A percentile compares a stretch with the other conserved stretches of the same genome.
Conservation (phyloP, 2,888 invertebrate species). For the Tortrix viridana region DNA sequence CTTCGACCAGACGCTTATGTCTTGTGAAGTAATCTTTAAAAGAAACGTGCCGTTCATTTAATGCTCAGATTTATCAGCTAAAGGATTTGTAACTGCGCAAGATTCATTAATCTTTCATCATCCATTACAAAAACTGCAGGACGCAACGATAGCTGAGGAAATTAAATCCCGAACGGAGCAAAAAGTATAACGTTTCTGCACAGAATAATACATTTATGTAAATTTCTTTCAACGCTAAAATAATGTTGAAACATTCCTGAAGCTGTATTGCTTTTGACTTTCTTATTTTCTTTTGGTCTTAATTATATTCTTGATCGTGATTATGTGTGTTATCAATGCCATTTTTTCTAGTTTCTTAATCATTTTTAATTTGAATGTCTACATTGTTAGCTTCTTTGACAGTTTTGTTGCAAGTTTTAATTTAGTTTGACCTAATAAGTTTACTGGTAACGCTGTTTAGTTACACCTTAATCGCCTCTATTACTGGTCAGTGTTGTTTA, state of each 20-base stretch:
- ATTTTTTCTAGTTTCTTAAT: too few species aligned
- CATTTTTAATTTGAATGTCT: too few species aligned
- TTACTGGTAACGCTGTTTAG: constrained; percentile 13
- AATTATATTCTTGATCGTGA: background rate
- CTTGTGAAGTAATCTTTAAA: too few species aligned
- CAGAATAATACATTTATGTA: constrained; percentile 24
- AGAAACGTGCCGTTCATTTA: too few species aligned
- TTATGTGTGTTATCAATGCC: background rate
- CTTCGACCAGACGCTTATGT: too few species aligned
- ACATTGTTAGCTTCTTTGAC: too few species aligned
- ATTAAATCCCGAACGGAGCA: constrained; percentile 16
- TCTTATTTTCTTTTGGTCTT: background rate
- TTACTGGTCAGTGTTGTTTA: constrained; percentile 27
- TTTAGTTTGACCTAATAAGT: constrained; percentile 7
- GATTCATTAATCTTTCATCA: constrained; percentile 21
- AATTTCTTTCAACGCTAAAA: constrained; percentile 11
- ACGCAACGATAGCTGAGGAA: constrained; percentile 13
- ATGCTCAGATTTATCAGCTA: background rate
- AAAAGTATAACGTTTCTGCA: constrained; percentile 13
- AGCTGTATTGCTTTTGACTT: background rate
- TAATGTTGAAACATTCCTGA: background rate
- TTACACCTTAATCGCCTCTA: constrained; percentile 14
- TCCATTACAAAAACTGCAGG: constrained; percentile 28
- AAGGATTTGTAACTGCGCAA: constrained; percentile 7
- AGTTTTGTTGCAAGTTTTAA: too few species aligned